Conservation (phyloP, 1,140 invertebrate species). For the Diorhabda sublineata region DNA sequence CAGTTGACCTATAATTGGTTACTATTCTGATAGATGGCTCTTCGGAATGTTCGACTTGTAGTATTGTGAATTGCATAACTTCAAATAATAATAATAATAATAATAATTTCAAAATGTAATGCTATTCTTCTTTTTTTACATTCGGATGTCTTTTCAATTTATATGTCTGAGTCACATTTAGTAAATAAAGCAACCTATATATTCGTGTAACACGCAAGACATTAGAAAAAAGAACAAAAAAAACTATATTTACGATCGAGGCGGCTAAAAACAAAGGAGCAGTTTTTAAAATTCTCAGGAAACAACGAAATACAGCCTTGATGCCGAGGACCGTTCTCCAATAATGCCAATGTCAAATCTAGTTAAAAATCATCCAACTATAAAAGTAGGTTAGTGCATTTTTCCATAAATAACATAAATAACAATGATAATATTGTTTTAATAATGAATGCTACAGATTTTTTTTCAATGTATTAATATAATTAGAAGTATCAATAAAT, state of each 20-base stretch:
- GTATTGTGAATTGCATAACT: no score
- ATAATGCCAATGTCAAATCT: slow-evolving; percentile 1
- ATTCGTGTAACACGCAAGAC: slow-evolving; percentile 1
- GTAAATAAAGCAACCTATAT: background rate
- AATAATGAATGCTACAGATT: no score
- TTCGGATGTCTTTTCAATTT: background rate
- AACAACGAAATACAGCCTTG: background rate
- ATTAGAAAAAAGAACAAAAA: background rate
- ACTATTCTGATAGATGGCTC: no score
- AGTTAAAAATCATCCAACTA: background rate
- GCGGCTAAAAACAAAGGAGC: background rate
- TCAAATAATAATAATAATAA: no score
- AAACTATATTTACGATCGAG: background rate
- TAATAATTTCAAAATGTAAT: no score
- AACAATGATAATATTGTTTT: no score
- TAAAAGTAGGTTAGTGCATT: background rate
- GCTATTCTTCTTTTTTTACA: no score
- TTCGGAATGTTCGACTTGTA: no score
- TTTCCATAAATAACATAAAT: background rate
- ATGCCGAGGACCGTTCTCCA: background rate
- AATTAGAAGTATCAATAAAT: no score
- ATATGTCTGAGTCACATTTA: background rate
- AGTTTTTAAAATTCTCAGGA: background rate
- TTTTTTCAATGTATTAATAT: no score
- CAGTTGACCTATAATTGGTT: no score